Conservation (phyloP, 2,113 vertebrate species). For the Cromileptes altivelis region DNA sequence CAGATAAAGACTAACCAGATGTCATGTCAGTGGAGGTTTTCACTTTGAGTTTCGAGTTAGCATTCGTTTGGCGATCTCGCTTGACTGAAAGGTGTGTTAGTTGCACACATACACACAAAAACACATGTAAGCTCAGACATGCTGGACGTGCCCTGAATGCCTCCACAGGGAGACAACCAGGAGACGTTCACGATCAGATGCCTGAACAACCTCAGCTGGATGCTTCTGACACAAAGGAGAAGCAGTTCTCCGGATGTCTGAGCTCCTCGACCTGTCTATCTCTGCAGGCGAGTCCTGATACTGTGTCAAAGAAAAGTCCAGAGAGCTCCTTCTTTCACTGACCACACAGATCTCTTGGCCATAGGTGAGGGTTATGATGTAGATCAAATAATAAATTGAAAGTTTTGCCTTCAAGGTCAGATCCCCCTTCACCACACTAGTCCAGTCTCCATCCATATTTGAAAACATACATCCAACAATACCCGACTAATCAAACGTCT, state of each 20-base stretch:
- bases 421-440: neutral
- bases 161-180: slow-evolving; percentile 6
- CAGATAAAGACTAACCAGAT: neutral
- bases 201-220: neutral
- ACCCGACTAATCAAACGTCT: neutral
- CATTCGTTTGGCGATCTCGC: neutral
- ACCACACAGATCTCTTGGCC: neutral
- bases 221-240: neutral
- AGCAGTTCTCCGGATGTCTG: neutral
- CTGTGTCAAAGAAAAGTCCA: neutral
- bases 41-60: neutral
- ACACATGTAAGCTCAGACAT: slow-evolving; percentile 31
- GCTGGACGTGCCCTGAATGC: neutral
- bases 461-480: neutral
- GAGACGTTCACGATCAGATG: slow-evolving; percentile 3
- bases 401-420: neutral
- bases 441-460: neutral
- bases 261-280: neutral
- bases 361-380: neutral
- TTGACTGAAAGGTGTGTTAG: slow-evolving; percentile 15
- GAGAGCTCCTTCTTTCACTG: neutral
- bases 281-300: too few species aligned
- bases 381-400: neutral
- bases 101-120: neutral
- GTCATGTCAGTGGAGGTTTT: neutral